Percentiles rank a stretch among this genome's conserved stretches.
Evolutionary conservation across 1,140 invertebrate genomes (phyloP).

Genomic region (Anastrepha obliqua): DNA sequence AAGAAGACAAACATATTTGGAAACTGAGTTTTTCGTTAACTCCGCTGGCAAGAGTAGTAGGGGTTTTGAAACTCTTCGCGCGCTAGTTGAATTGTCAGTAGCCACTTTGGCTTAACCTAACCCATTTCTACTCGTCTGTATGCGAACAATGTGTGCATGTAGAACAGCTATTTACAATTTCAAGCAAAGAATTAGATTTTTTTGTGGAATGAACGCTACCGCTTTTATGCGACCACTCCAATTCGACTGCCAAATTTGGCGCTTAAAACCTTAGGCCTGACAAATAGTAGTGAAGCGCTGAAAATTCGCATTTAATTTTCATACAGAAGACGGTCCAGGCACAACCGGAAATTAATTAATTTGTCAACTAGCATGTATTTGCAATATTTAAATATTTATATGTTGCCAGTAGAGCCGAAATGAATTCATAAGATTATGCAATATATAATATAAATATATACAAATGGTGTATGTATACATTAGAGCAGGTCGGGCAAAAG

Average conservation of each 20-base stretch:
- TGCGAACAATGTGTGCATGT: too few relatives aligned
- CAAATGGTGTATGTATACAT: not conserved
- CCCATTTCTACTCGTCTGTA: too few relatives aligned
- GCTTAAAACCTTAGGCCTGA: not conserved
- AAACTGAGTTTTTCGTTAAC: too few relatives aligned
- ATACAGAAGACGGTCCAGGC: not conserved
- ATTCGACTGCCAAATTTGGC: not conserved
- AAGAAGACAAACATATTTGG: too few relatives aligned
- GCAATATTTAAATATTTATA: not conserved
- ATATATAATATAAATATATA: not conserved
- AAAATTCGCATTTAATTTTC: not conserved
- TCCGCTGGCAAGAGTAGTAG: too few relatives aligned
- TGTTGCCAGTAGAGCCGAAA: too few relatives aligned
- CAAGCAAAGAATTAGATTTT: too few relatives aligned
- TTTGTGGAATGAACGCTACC: not conserved
- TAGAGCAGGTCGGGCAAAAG: not conserved
- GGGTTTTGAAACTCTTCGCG: too few relatives aligned
- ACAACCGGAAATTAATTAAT: conserved; percentile 42
- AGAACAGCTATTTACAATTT: too few relatives aligned
- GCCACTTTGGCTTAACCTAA: too few relatives aligned
- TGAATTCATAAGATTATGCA: too few relatives aligned
- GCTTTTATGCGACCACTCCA: not conserved
- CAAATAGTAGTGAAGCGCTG: not conserved
- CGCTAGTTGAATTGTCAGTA: too few relatives aligned
- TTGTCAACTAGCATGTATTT: not conserved